Evolutionary conservation across 2,888 invertebrate genomes (phyloP), one percentile per base, ranked within the genome.

Genomic region (Conistra vaccinii): DNA sequence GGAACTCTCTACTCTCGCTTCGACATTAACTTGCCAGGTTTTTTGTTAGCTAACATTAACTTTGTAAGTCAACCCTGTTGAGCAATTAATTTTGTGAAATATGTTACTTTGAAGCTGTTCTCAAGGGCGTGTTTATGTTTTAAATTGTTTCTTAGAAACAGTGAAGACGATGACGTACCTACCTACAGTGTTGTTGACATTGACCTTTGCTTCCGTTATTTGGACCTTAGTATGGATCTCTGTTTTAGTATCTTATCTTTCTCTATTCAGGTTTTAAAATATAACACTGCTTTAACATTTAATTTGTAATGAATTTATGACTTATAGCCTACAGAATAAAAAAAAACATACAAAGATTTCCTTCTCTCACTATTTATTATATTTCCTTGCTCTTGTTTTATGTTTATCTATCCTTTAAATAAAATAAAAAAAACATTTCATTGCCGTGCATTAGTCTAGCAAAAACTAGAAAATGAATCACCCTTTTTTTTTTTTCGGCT

Each of bases 71-170:
- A 66, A 69, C 65, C 42, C 55, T n/a, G 58, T 57, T 32, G 45
- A 32, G 60, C 23, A 66, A 76, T 76, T 63, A 57, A 73, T 79
- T 79, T 69, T 58, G n/a, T 66, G n/a, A 62, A 73, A 17, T 9
- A 66, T 66, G 29, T 32, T 29, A 20, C 32, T 63, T 55, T 32
- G 32, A 17, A 45, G 17, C n/a, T 35, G 23, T n/a, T 26, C 35
- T 60, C 45, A 51, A 32, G 32, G 51, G 48, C 26, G 23, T 61
- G 45, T 72, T 78, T 45, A 53, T n/a, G 6, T 78, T 72, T 73
- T 26, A 48, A 68, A 68, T 48, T 0, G n/a, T 53, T 26, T 12
- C 6, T n/a, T 53, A 5, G 23, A 0, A 45, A 23, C 35, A 26
- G 1, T 6, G 10, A 35, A 12, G 17, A 4, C 17, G 5, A 58